Conservation (phyloP, 2,113 vertebrate genomes). For the Entosphenus tridentatus region DNA sequence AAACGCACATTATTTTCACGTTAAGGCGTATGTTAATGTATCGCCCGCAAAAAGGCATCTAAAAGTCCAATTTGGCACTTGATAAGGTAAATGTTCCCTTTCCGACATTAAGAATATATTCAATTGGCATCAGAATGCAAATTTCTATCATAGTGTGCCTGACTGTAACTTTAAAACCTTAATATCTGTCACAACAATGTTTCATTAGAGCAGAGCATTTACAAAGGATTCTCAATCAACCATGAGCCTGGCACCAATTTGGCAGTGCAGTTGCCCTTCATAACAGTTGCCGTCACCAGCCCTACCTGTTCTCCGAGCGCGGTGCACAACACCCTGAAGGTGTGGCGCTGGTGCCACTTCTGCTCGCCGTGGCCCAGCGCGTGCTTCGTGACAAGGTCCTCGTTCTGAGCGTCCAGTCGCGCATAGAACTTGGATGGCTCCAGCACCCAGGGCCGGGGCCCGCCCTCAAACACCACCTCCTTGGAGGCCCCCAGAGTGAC, state of each 20-base stretch:
- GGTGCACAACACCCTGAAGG: conserved; percentile 44
- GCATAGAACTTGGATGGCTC: conserved; percentile 80
- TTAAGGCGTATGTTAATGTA: too few species aligned
- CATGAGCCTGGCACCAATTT: neutral
- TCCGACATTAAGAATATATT: too few species aligned
- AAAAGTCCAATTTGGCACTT: too few species aligned
- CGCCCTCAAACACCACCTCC: conserved; percentile 69
- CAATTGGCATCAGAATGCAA: too few species aligned
- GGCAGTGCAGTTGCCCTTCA: neutral
- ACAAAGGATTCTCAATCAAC: too few species aligned
- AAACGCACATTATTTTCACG: too few species aligned
- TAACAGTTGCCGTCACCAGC: conserved; percentile 6
- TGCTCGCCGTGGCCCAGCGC: conserved; percentile 25
- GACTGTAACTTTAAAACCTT: neutral
- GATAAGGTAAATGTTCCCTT: too few species aligned
- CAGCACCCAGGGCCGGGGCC: conserved; percentile 65
- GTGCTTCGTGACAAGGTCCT: conserved; percentile 22
- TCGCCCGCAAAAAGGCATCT: too few species aligned
- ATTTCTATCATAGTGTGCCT: too few species aligned
- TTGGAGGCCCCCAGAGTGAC: conserved; percentile 84
- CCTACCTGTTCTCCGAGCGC: conserved; percentile 63
- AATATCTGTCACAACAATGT: neutral
- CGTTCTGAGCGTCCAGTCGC: conserved; percentile 33
- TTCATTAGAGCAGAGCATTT: neutral
- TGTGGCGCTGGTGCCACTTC: conserved; percentile 41